Percentiles rank a stretch among this genome's conserved stretches.
phyloP scores from a whole-genome alignment of 2,888 invertebrate genomes.

The Deroplatys truncata region DNA sequence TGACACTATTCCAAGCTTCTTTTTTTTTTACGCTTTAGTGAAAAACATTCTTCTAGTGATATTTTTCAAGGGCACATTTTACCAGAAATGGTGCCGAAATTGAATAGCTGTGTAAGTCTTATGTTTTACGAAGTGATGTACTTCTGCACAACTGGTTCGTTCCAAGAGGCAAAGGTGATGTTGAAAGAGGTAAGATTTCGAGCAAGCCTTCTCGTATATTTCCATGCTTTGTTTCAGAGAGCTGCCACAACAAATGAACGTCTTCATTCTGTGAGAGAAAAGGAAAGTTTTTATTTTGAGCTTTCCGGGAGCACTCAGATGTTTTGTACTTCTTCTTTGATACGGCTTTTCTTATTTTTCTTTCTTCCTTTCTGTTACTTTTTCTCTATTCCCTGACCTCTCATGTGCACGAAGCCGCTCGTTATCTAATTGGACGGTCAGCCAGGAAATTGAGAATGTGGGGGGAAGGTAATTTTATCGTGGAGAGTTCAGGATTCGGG shows the following conservation, averaged over 20 bases:
- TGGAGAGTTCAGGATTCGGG: constrained; percentile 3
- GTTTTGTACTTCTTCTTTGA: background rate
- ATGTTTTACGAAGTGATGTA: no score
- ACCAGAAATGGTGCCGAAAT: no score
- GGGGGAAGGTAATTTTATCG: constrained; percentile 23
- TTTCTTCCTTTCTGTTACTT: background rate
- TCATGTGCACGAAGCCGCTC: constrained; percentile 17
- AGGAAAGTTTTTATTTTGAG: background rate
- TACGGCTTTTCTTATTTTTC: background rate
- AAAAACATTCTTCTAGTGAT: no score
- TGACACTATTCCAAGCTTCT: no score
- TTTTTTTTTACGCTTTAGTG: no score
- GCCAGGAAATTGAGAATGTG: constrained; percentile 16
- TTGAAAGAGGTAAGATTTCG: background rate
- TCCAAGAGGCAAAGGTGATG: background rate
- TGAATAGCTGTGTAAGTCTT: no score
- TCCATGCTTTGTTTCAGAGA: background rate
- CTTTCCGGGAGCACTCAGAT: background rate
- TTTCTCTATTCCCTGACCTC: constrained; percentile 9
- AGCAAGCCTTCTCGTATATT: background rate
- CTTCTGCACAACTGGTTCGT: no score
- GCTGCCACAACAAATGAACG: background rate
- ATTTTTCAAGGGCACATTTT: no score
- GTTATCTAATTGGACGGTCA: constrained; percentile 25
- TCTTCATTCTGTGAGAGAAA: background rate